phyloP scores from a whole-genome alignment of 2,113 vertebrate genomes.

The Zingel zingel region DNA sequence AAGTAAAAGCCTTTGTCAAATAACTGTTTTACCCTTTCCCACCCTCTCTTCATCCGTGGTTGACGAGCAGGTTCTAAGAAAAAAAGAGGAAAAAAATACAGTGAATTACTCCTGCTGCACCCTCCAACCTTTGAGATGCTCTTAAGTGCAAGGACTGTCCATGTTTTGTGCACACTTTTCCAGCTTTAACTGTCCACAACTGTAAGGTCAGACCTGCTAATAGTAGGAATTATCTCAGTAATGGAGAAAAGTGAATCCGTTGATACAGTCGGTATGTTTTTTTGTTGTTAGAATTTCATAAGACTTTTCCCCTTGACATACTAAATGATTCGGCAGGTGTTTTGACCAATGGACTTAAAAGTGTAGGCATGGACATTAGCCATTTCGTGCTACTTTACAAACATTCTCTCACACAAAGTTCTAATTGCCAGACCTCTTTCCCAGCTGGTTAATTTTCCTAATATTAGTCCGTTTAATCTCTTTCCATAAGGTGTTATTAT shows the following conservation, averaged over 20 bases:
- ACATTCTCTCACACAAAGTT: neutral
- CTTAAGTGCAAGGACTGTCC: slow-evolving; percentile 10
- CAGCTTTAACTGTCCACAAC: slow-evolving; percentile 24
- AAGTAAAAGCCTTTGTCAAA: slow-evolving; percentile 25
- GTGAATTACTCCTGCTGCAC: slow-evolving; percentile 18
- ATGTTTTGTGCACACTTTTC: neutral
- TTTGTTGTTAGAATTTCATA: neutral
- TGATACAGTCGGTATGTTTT: neutral
- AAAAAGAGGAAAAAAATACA: slow-evolving; percentile 2
- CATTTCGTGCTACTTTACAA: neutral
- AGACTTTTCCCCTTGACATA: neutral
- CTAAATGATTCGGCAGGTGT: neutral
- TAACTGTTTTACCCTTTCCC: slow-evolving; percentile 34
- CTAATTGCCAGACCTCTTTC: neutral
- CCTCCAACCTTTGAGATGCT: slow-evolving; percentile 65
- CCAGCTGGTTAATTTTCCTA: no score
- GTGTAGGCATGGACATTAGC: neutral
- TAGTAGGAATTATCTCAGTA: slow-evolving; percentile 45
- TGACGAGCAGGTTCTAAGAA: slow-evolving; percentile 82
- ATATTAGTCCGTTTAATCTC: no score
- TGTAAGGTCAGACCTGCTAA: slow-evolving; percentile 64
- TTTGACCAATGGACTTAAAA: neutral
- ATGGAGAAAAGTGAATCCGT: slow-evolving; percentile 32
- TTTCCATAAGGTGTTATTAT: neutral
- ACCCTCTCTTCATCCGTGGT: slow-evolving; percentile 77